Conservation (phyloP, 2,888 invertebrate species). For the Dendrolimus pini region DNA sequence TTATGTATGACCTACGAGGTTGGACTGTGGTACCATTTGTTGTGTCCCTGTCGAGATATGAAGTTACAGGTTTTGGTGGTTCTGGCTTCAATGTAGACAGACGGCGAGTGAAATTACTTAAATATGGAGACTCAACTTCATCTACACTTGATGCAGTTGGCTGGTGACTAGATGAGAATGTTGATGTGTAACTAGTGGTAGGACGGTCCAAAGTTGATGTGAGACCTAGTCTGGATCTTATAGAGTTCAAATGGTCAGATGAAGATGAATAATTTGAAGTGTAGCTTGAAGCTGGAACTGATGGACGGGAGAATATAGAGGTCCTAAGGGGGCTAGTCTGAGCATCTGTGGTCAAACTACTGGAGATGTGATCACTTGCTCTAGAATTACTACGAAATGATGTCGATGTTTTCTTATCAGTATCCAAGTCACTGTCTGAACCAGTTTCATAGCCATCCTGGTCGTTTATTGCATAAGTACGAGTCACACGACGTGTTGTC, state of each 20-base stretch:
- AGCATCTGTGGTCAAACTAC: conserved; percentile 49
- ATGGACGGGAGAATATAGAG: conserved; percentile 59
- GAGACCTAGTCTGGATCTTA: conserved; percentile 75
- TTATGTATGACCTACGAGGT: conserved; percentile 56
- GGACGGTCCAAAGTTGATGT: conserved; percentile 59
- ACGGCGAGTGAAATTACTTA: conserved; percentile 82
- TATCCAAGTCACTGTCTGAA: conserved; percentile 82
- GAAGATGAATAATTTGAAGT: conserved; percentile 48
- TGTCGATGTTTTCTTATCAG: conserved; percentile 55
- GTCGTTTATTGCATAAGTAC: conserved; percentile 58
- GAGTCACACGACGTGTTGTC: conserved; percentile 70
- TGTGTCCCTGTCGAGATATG: conserved; percentile 48
- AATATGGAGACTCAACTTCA: conserved; percentile 80
- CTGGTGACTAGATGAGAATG: conserved; percentile 46
- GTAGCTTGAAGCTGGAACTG: conserved; percentile 41
- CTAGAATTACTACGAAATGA: conserved; percentile 53
- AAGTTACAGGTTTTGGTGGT: conserved; percentile 32
- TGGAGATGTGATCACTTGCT: conserved; percentile 63
- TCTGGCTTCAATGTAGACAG: conserved; percentile 68
- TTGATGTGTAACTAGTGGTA: conserved; percentile 44
- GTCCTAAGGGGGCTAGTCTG: conserved; percentile 50
- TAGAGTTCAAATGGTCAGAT: conserved; percentile 75
- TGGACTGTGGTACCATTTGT: conserved; percentile 55
- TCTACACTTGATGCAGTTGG: conserved; percentile 57
- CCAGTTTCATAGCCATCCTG: conserved; percentile 82